Evolutionary conservation across 2,113 vertebrate species (phyloP).

Genomic region (Tragelaphus buxtoni): DNA sequence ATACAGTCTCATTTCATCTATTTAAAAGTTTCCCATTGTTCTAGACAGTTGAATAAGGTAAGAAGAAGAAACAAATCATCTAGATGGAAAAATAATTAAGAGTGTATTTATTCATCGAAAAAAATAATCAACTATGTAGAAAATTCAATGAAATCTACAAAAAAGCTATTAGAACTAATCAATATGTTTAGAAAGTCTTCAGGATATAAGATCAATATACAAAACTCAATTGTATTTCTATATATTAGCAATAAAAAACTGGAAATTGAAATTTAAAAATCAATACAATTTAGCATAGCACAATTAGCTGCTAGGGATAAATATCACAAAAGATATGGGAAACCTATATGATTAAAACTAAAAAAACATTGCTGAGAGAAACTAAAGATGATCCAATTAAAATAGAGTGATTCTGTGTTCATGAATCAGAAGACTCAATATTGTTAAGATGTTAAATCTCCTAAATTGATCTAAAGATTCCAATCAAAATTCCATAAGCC

Average conservation of each 20-base stretch:
- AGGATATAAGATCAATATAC: background rate
- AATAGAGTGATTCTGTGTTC: background rate
- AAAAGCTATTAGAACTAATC: background rate
- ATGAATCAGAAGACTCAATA: background rate
- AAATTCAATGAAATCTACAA: conserved; percentile 16
- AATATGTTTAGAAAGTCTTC: background rate
- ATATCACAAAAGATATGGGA: background rate
- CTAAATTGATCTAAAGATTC: background rate
- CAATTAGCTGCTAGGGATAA: background rate
- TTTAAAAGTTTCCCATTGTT: background rate
- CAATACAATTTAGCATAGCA: background rate
- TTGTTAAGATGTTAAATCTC: background rate
- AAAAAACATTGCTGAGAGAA: background rate
- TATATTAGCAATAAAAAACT: background rate
- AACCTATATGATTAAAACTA: background rate
- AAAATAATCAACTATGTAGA: background rate
- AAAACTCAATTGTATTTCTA: conserved; percentile 19
- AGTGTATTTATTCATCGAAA: conserved; percentile 26
- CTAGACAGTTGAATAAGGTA: background rate
- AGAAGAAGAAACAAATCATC: background rate
- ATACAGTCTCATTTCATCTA: background rate
- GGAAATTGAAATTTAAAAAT: conserved; percentile 41
- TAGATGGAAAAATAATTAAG: background rate
- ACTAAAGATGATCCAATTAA: background rate
- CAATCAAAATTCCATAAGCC: background rate